Evolutionary conservation across 2,113 vertebrate species (phyloP).

Genomic region (Brachyistius frenatus): DNA sequence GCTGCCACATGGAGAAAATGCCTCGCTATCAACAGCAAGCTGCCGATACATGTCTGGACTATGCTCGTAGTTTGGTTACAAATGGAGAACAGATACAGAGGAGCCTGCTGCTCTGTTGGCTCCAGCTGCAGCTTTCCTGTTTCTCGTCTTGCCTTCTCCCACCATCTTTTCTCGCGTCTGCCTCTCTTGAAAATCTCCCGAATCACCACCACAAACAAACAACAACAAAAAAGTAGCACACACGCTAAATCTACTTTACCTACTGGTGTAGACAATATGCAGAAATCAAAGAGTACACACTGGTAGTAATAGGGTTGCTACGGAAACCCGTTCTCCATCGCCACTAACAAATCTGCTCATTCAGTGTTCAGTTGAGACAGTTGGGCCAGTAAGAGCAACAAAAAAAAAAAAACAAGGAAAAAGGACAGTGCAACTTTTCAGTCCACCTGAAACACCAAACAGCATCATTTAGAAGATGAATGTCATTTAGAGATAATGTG

Average conservation of each 20-base stretch:
- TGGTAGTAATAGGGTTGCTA: constrained; percentile 61
- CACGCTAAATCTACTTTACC: constrained; percentile 18
- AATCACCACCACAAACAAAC: background rate
- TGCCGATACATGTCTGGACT: background rate
- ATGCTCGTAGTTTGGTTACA: constrained; percentile 8
- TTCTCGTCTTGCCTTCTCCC: background rate
- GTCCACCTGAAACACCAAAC: background rate
- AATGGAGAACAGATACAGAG: constrained; percentile 23
- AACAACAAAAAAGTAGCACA: constrained; percentile 3
- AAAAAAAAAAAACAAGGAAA: constrained; percentile 9
- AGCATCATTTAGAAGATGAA: background rate
- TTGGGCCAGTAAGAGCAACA: background rate
- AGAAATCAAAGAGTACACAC: constrained; percentile 39
- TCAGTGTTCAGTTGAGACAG: constrained; percentile 32
- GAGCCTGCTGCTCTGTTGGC: background rate
- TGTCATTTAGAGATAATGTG: background rate
- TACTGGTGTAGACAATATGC: constrained; percentile 42
- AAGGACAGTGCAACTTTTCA: background rate
- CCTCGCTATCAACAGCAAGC: background rate
- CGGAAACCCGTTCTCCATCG: constrained; percentile 60
- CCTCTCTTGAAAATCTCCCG: background rate
- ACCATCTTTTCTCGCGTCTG: background rate
- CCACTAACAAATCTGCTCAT: constrained; percentile 67
- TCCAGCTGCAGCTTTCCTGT: constrained; percentile 9
- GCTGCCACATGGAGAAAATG: background rate